Base-by-base conservation (phyloP, 1,140 invertebrate genomes). In the Lethrus apterus region DNA sequence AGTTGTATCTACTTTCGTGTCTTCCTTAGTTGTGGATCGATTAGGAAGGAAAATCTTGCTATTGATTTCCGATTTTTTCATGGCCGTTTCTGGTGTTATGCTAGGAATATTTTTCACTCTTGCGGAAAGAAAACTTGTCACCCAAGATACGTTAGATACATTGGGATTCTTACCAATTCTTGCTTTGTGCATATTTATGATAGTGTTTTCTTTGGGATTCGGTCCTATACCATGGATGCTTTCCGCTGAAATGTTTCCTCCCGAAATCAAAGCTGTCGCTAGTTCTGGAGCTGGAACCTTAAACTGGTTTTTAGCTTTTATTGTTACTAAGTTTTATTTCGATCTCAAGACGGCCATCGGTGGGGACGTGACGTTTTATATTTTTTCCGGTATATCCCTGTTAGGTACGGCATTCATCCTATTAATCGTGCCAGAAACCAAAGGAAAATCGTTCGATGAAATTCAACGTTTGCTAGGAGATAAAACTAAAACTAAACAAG, bases 191-290 rank as follows among this genome's bases (percentile, higher is more conserved):
- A 54, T 84, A 5, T 95, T 87, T 60, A 85, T 89, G 41, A 60
- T 85, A 24, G 75, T 83, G 2, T 90, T 87, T 66, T 84, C 83
- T 0, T 60, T 90, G 1, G 88, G 88, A 7, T 84, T 83, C 52
- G 87, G 87, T 0, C 85, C 86, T 0, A 78, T 91, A 31, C 84
- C 86, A 0, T 90, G 87, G 76, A 70, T 89, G 55, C 74, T 89
- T 51, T 76, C 85, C 46, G 77, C 80, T 1, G 86, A 89, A 66
- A 60, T 88, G 52, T 85, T 86, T 68, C 74, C 86, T 35, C 68
- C 84, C 52, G 77, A 84, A 40, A 74, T 90, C 10, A 86, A 87
- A 46, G 85, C 83, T 48, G 76, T 86, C 30, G 84, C 84, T 29
- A 72, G 76, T 54, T 77, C 85, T 0, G 77, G 89, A 54, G 82